Conservation (phyloP, 2,113 vertebrate species). For the Dasyornis broadbenti region DNA sequence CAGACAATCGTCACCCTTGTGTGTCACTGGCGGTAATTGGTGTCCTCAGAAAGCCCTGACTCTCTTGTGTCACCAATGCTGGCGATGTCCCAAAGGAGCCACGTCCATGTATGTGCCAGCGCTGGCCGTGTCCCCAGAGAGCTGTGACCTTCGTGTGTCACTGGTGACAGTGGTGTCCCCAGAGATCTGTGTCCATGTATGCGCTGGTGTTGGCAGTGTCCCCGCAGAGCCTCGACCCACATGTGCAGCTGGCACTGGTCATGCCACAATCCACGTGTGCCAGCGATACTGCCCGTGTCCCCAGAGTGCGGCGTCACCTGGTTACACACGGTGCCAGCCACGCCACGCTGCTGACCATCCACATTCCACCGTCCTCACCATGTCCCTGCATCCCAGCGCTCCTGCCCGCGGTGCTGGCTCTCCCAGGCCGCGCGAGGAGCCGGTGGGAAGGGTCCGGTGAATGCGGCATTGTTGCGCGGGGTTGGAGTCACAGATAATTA, state of each 20-base stretch:
- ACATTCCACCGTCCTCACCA: neutral
- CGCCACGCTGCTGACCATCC: fast-evolving
- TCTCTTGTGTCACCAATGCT: neutral
- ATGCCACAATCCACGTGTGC: fast-evolving
- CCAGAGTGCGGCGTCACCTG: fast-evolving
- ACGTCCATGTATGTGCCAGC: neutral
- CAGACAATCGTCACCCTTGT: neutral
- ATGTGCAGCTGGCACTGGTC: neutral
- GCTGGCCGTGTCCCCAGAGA: neutral
- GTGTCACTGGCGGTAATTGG: neutral
- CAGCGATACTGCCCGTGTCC: fast-evolving
- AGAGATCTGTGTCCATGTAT: fast-evolving
- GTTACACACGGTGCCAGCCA: fast-evolving
- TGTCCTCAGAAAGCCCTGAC: neutral
- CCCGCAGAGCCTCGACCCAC: neutral
- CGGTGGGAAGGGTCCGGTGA: constrained; percentile 69
- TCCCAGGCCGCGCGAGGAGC: constrained; percentile 54
- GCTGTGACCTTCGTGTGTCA: neutral
- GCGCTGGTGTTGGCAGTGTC: neutral
- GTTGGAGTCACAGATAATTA: constrained; percentile 99
- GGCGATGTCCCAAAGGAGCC: neutral
- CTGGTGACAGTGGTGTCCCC: neutral
- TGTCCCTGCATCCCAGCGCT: fast-evolving
- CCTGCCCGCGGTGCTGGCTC: constrained; percentile 12
- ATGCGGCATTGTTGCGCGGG: constrained; percentile 90